These are phyloP conservation scores for Tanypteryx hageni DNA, from an alignment of 2,888 invertebrate species.

Conservation along the genomic window DNA sequence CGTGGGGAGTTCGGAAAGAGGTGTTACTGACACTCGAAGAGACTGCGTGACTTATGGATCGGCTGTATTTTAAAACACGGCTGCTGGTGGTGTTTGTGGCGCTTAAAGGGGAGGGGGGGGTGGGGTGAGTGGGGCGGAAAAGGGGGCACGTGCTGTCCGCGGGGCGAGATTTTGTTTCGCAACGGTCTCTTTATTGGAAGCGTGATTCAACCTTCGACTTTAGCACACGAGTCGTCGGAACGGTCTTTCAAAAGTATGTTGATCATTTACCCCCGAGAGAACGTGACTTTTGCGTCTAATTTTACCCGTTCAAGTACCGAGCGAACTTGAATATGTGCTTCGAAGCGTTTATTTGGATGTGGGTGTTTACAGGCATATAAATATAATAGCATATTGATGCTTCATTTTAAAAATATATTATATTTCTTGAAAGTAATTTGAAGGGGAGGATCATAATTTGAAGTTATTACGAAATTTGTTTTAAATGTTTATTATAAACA, in stretches of 20 bases:
- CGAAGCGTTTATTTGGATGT: no score
- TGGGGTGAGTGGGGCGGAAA: neutral
- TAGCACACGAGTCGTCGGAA: neutral
- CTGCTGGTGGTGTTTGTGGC: neutral
- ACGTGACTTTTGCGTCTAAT: neutral
- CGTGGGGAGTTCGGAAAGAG: neutral
- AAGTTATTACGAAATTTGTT: no score
- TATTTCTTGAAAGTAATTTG: no score
- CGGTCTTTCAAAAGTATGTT: neutral
- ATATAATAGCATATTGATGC: no score
- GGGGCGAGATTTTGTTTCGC: constrained; percentile 2
- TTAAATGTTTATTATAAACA: no score
- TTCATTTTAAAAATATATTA: no score
- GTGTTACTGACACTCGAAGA: constrained; percentile 14
- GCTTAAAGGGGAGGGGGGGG: neutral
- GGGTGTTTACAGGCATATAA: no score
- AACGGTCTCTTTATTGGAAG: neutral
- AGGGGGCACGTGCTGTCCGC: constrained; percentile 13
- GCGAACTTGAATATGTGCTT: no score
- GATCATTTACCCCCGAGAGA: neutral
- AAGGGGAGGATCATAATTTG: no score
- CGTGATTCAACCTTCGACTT: constrained; percentile 17
- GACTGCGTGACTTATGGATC: constrained; percentile 21
- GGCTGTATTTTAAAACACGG: constrained; percentile 19
- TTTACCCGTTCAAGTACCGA: neutral